phyloP scores from a whole-genome alignment of 2,113 vertebrate species.

The Balaeniceps rex region DNA sequence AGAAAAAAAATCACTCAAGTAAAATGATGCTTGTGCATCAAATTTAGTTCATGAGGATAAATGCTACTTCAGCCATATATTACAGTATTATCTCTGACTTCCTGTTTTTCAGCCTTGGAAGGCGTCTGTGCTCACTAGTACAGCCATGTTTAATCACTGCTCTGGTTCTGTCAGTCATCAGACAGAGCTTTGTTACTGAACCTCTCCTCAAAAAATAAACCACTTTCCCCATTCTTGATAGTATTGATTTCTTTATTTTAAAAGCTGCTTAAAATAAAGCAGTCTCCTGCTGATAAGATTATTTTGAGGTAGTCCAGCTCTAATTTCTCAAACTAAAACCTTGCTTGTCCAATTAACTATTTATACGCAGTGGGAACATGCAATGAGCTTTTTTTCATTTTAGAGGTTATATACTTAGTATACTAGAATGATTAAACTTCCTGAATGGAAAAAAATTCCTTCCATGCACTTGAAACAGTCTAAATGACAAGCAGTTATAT shows the following conservation, averaged over 20 bases:
- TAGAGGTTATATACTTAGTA: neutral
- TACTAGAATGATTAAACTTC: neutral
- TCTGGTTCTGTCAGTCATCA: neutral
- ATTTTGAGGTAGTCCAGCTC: neutral
- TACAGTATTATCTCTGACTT: neutral
- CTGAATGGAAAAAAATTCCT: neutral
- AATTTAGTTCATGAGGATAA: neutral
- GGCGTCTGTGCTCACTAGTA: neutral
- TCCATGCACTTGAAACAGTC: neutral
- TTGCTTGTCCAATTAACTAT: neutral
- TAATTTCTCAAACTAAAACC: neutral
- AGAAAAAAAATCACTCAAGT: neutral
- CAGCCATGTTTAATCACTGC: neutral
- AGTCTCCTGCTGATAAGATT: slow-evolving; percentile 13
- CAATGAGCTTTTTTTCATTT: neutral
- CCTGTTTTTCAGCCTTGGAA: neutral
- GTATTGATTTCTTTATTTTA: slow-evolving; percentile 54
- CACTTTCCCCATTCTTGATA: neutral
- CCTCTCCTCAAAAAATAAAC: neutral
- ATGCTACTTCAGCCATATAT: neutral
- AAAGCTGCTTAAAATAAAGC: slow-evolving; percentile 55
- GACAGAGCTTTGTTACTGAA: neutral
- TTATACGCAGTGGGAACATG: neutral
- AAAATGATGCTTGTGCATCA: neutral
- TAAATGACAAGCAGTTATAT: neutral